Evolutionary conservation across 2,888 invertebrate species (phyloP), one percentile per base, ranked within the genome.

Genomic region (Thera britannica): DNA sequence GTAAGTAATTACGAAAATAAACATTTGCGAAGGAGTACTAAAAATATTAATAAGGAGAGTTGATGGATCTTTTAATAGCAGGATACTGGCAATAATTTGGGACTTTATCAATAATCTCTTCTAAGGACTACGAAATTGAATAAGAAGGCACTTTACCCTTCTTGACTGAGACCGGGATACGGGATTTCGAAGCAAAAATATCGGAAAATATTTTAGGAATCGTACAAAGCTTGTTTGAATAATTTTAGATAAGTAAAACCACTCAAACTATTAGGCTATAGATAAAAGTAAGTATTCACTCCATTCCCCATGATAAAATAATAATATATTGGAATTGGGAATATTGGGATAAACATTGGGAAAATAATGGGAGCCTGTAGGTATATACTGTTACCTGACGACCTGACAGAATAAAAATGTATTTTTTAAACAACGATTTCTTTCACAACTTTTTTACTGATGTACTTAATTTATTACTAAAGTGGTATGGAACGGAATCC

Each of bases 41-140:
- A 55, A 38, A 38, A 55, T n/a, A 55, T 55, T 38, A 55, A 55
- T 55, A 11, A 55, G 55, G 36, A 36, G 38, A 55, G 36, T 55
- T 55, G 11, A 36, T 38, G 55, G 55, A 12, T 38, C 36, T 35
- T 51, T 51, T 55, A 36, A 55, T 55, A 38, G 55, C 52, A 52
- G 0, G 23, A 52, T 52, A 5, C 23, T 52, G 34, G 8, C 23
- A 52, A 34, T 55, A 55, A 55, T 38, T 55, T n/a, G 38, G 36
- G n/a, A 55, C n/a, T 55, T 36, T 55, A 36, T n/a, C 55, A 55
- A 38, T 55, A 55, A 36, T 36, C 55, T n/a, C 55, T 36, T 9
- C n/a, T 38, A n/a, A 36, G 55, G 36, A 36, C n/a, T 38, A 55
- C 36, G n/a, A 52, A 36, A 55, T 36, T 38, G 36, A 38, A 3